Base-by-base conservation (phyloP, 2,888 invertebrate species). In the Sinhomidia bicolor region DNA sequence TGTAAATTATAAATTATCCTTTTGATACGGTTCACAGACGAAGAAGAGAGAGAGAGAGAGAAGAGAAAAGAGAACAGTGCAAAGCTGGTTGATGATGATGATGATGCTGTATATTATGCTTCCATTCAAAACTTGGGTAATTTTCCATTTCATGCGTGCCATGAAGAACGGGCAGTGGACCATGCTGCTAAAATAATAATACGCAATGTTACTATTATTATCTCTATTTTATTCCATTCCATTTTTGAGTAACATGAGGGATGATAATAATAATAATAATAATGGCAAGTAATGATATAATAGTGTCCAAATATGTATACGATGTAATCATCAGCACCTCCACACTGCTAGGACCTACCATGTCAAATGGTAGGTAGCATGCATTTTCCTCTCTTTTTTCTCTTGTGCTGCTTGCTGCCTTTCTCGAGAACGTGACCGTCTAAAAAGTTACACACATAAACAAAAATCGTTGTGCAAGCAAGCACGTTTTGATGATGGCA, bases 1-100 rank as follows among this genome's bases (percentile, higher is more conserved):
- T 89, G 89, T 84, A 84, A 89, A 89, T 89, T 89, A 89, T 89
- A 89, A 89, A 89, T 89, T 89, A 89, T 89, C 89, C 89, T 89
- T 89, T 84, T 89, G 89, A 85, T 82, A 89, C 84, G 84, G 89
- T 85, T 89, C 89, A 85, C 62, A 78, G 81, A 88, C 6, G 60
- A 60, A 81, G 57, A 78, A 76, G 81, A 78, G 57, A 20, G 12
- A 29, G 54, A 5, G 20, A 3, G 7, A 36, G 36, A 36, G 36
- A 36, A 7, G 7, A 36, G 36, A 7, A 36, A 5, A 36, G 36
- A 5, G 41, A 36, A 36, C 4, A 36, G 36, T 36, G 36, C 4
- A 36, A 36, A 32, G 23, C 20, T 17, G 1, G 20, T 57, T 17
- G 57, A n/a, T 14, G 51, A 41, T 41, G 51, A 4, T n/a, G 10